Conservation (phyloP, 1,140 invertebrate species). For the Hydropsyche tenuis region DNA sequence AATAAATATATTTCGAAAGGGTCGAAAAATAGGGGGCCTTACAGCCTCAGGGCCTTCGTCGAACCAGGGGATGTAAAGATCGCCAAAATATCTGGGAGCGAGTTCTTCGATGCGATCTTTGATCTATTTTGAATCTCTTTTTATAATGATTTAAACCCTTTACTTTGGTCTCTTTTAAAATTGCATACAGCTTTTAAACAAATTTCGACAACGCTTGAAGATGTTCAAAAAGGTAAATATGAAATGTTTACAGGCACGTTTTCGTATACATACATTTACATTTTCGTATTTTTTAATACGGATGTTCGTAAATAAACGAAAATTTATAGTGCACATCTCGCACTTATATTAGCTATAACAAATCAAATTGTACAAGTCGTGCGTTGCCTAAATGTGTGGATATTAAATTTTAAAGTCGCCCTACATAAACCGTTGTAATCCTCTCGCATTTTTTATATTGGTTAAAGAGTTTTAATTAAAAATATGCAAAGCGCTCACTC, state of each 20-base stretch:
- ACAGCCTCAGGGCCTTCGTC: not conserved
- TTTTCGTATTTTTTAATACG: too few species aligned
- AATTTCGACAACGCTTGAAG: not conserved
- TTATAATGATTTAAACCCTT: conserved; percentile 9
- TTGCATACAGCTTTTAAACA: not conserved
- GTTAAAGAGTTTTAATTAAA: not conserved
- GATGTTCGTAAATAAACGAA: too few species aligned
- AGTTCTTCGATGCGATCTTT: not conserved
- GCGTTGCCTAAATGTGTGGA: not conserved
- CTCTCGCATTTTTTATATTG: too few species aligned
- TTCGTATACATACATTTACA: too few species aligned
- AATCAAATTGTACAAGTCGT: not conserved
- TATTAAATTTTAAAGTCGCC: too few species aligned
- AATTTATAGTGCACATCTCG: too few species aligned
- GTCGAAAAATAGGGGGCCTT: conserved; percentile 19
- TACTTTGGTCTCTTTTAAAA: not conserved
- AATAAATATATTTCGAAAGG: conserved; percentile 15
- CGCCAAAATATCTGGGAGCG: not conserved
- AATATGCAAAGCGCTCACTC: not conserved
- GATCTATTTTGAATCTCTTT: conserved; percentile 8
- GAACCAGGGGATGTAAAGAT: not conserved
- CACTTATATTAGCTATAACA: not conserved
- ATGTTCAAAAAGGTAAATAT: not conserved
- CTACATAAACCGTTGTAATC: too few species aligned
- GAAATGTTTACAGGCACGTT: not conserved